A percentile compares a stretch with the other conserved stretches of the same genome.
These are phyloP conservation scores for Lagopus muta DNA, from an alignment of 2,113 vertebrate species.

Conservation along the genomic window DNA sequence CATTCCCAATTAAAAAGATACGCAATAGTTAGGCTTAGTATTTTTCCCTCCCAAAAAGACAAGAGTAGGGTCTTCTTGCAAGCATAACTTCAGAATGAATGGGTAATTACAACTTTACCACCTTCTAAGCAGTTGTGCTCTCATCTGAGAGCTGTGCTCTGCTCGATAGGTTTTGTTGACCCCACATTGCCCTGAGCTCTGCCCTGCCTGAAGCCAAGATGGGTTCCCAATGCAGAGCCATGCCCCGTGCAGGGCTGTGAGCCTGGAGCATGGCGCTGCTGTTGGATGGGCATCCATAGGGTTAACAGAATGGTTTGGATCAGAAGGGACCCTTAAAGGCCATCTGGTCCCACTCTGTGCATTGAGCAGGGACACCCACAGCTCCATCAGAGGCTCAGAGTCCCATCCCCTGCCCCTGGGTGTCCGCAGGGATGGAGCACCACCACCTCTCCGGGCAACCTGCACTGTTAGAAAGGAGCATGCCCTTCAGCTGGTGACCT, in stretches of 20 bases:
- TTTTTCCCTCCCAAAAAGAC: not conserved
- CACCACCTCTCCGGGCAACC: too few relatives aligned
- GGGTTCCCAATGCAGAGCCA: not conserved
- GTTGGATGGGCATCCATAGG: not conserved
- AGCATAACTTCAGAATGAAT: not conserved
- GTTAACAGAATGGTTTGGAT: too few relatives aligned
- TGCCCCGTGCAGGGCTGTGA: not conserved
- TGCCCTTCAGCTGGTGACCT: constrained; percentile 41
- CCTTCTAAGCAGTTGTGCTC: not conserved
- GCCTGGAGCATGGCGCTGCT: accelerated
- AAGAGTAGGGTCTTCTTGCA: not conserved
- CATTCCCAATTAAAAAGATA: not conserved
- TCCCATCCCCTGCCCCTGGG: too few relatives aligned
- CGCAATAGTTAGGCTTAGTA: not conserved
- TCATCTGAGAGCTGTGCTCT: not conserved
- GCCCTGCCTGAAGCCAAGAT: too few relatives aligned
- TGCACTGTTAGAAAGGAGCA: not conserved
- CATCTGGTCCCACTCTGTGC: too few relatives aligned
- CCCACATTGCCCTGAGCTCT: accelerated
- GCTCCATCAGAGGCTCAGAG: too few relatives aligned
- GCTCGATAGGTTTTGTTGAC: accelerated
- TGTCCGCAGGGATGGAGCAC: too few relatives aligned
- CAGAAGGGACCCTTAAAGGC: too few relatives aligned
- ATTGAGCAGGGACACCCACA: too few relatives aligned
- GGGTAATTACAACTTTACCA: not conserved